Evolutionary conservation across 2,888 invertebrate species (phyloP).

Genomic region (Drosophila pegasa): DNA sequence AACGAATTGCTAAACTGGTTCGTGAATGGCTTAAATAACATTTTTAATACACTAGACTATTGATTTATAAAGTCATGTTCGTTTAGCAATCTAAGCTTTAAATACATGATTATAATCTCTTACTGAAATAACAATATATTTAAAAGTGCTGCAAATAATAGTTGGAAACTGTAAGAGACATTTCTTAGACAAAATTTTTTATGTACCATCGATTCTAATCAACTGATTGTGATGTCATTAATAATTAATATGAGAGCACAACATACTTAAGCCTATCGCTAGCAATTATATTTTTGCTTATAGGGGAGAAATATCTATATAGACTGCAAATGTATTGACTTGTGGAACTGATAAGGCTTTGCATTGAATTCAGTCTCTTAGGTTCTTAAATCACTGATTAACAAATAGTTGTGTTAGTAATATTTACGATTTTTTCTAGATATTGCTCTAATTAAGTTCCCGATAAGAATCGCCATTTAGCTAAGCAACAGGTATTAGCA

Average conservation of each 20-base stretch:
- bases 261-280: neutral
- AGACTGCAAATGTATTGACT: conserved; percentile 4
- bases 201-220: neutral
- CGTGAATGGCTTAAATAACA: conserved; percentile 74
- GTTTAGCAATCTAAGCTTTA: neutral
- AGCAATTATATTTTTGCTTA: conserved; percentile 1
- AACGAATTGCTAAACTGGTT: conserved; percentile 78
- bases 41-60: neutral
- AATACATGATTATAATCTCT: neutral
- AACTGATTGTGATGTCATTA: neutral
- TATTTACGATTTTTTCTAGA: conserved; percentile 34
- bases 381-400: conserved; percentile 19
- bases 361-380: conserved; percentile 18
- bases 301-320: neutral
- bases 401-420: conserved; percentile 11
- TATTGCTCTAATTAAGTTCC: conserved; percentile 39
- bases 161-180: no score
- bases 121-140: neutral
- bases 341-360: conserved; percentile 44
- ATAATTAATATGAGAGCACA: neutral
- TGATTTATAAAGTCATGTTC: neutral
- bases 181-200: neutral
- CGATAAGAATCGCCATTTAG: conserved; percentile 48
- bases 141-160: neutral
- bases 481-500: conserved; percentile 20